phyloP scores from a whole-genome alignment of 2,888 invertebrate species.

The Oxystoma pomonae region DNA sequence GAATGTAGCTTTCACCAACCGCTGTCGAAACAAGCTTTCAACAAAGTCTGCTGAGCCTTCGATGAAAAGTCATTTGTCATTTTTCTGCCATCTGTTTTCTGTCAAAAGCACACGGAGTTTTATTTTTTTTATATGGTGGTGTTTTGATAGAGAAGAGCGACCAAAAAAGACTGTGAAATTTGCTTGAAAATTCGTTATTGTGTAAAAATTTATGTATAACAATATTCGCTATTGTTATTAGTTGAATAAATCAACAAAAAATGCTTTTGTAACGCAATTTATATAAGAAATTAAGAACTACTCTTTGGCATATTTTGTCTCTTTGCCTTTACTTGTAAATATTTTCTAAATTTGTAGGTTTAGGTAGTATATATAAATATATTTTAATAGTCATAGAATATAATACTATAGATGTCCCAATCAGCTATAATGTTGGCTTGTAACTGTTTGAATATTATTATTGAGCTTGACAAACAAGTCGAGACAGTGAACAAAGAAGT shows the following conservation, averaged over 20 bases:
- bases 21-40: too few relatives aligned
- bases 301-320: not conserved
- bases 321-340: too few relatives aligned
- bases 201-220: not conserved
- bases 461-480: slow-evolving; percentile 57
- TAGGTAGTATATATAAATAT: too few relatives aligned
- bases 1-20: too few relatives aligned
- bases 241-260: not conserved
- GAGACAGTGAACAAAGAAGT: slow-evolving; percentile 54
- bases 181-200: not conserved
- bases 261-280: not conserved
- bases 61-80: too few relatives aligned
- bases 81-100: not conserved
- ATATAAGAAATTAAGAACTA: not conserved
- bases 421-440: slow-evolving; percentile 57
- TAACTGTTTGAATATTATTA: slow-evolving; percentile 71
- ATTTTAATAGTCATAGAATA: not conserved
- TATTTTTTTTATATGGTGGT: not conserved
- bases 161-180: not conserved
- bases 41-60: too few relatives aligned
- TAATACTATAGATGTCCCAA: not conserved
- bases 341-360: too few relatives aligned
- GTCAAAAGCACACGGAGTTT: not conserved
- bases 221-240: not conserved
- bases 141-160: not conserved